Conservation (phyloP, 2,888 invertebrate genomes). For the Sisyra terminalis region DNA sequence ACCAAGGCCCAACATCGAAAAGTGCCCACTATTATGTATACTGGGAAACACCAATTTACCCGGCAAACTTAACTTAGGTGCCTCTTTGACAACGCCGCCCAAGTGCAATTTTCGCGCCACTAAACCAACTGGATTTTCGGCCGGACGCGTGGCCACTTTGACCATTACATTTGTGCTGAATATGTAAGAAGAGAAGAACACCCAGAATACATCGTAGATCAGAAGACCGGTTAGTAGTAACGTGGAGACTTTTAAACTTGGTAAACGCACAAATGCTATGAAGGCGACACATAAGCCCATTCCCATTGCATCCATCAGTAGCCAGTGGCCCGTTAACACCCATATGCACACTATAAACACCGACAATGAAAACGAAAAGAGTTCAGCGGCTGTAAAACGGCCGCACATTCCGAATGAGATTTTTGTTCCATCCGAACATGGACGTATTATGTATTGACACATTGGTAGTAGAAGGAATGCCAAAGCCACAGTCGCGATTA, state of each 20-base stretch:
- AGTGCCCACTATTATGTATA: conserved; percentile 90
- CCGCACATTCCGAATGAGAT: conserved; percentile 86
- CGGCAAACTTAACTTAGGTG: conserved; percentile 88
- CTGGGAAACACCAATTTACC: conserved; percentile 96
- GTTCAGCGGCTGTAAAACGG: conserved; percentile 85
- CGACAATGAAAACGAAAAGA: conserved; percentile 81
- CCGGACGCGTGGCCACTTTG: conserved; percentile 72
- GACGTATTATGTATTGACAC: conserved; percentile 88
- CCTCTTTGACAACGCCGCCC: conserved; percentile 77
- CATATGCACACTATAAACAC: conserved; percentile 91
- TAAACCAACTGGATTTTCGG: conserved; percentile 84
- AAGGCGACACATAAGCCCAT: conserved; percentile 97
- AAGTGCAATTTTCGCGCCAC: conserved; percentile 86
- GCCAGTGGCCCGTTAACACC: conserved; percentile 96
- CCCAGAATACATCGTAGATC: conserved; percentile 97
- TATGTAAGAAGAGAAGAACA: conserved; percentile 95
- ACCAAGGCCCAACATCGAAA: conserved; percentile 85
- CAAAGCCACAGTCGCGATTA: conserved; percentile 91
- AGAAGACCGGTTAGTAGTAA: conserved; percentile 82
- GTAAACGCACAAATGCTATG: conserved; percentile 89
- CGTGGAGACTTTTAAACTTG: conserved; percentile 91
- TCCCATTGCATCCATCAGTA: conserved; percentile 97
- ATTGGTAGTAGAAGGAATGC: conserved; percentile 92
- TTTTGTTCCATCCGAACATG: conserved; percentile 68
- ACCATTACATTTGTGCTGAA: conserved; percentile 99